phyloP scores from a whole-genome alignment of 2,888 invertebrate species.

The Pandemis corylana region DNA sequence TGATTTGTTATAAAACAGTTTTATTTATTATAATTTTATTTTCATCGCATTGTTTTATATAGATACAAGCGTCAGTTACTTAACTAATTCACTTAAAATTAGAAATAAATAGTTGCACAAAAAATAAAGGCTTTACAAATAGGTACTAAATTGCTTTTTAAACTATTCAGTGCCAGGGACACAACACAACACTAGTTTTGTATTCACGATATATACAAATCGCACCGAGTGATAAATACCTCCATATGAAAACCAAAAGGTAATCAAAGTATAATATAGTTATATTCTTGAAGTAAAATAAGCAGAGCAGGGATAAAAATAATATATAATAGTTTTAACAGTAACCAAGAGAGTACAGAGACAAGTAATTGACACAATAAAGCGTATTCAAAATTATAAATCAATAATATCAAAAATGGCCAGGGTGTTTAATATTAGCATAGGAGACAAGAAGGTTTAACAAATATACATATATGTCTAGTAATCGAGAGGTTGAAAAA shows the following conservation, averaged over 20 bases:
- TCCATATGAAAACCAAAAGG: background rate
- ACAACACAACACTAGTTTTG: background rate
- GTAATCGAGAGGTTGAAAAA: background rate
- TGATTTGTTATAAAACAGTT: background rate
- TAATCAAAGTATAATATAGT: background rate
- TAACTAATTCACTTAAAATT: background rate
- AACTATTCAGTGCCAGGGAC: background rate
- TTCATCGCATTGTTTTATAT: background rate
- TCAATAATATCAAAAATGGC: too few relatives aligned
- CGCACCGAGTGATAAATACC: constrained; percentile 11
- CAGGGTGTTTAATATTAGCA: too few relatives aligned
- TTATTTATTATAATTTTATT: background rate
- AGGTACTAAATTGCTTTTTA: background rate
- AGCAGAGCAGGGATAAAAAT: too few relatives aligned
- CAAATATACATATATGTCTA: background rate
- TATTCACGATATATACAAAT: background rate
- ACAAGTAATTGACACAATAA: too few relatives aligned
- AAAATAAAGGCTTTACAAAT: background rate
- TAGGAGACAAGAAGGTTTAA: too few relatives aligned
- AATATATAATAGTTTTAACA: too few relatives aligned
- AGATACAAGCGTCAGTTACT: background rate
- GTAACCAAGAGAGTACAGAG: too few relatives aligned
- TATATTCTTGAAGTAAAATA: too few relatives aligned
- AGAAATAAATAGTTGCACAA: constrained; percentile 5
- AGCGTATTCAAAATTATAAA: too few relatives aligned